Conservation (phyloP, 1,140 invertebrate genomes). For the Bombus terrestris region DNA sequence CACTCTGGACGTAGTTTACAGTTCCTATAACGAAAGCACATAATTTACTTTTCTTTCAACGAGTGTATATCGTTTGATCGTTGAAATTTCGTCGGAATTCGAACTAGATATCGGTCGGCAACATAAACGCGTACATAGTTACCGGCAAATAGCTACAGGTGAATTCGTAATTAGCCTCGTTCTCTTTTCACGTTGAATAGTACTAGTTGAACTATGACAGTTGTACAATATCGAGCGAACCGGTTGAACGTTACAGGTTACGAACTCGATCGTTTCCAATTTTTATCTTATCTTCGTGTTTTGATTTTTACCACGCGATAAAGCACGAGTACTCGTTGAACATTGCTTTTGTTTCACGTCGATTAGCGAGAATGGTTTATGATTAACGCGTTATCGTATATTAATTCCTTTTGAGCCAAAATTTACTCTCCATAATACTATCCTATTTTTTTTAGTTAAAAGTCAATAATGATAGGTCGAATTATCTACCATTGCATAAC, state of each 20-base stretch:
- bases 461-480: neutral
- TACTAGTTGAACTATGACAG: neutral
- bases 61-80: neutral
- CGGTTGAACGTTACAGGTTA: neutral
- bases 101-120: neutral
- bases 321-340: neutral
- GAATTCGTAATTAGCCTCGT: constrained; percentile 14
- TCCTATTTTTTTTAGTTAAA: neutral
- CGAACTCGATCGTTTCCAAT: neutral
- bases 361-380: no score
- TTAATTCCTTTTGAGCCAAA: neutral
- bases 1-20: neutral
- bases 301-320: constrained; percentile 15
- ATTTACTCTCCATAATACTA: neutral
- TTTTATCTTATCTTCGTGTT: constrained; percentile 39
- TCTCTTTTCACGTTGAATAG: neutral
- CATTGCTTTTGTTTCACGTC: neutral
- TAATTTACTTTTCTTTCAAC: neutral
- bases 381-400: neutral
- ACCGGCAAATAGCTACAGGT: neutral
- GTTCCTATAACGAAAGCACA: neutral
- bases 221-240: neutral
- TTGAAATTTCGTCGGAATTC: neutral
- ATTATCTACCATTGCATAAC: no score
- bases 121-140: neutral